Evolutionary conservation across 2,113 vertebrate genomes (phyloP), one percentile per base, ranked within the genome.

Genomic region (Caracal caracal): DNA sequence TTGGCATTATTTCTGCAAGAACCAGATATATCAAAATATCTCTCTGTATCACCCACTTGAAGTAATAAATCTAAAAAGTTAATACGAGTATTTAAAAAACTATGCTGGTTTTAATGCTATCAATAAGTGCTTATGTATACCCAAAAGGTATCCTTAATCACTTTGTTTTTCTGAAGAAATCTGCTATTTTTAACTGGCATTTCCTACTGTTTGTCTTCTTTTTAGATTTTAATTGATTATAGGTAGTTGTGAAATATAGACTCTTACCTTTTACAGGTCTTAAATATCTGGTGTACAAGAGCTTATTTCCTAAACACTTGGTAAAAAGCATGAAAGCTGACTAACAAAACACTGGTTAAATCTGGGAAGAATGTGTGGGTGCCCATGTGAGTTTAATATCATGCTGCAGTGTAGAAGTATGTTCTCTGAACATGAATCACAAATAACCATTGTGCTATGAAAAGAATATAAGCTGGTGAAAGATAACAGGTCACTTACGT

Each of bases 51-150:
- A 24, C 15, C 22, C 35, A 16, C 66, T 63, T 6, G 78, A 88
- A 93, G 37, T 49, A 22, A 63, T 63, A 94, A 94, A 75, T 83
- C 9, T 95, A 84, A 92, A 65, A 78, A 92, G 78, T 87, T 87
- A 87, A 75, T 66, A 61, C 53, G 30, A n/a, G 35, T 75, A 53
- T 94, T 89, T 53, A 28, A n/a, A 93, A 70, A 90, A 76, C 35
- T 84, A 6, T 90, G n/a, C 11, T 87, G 13, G 75, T 84, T 95
- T 95, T 71, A 75, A 73, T 93, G 43, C 63, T 80, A 47, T 53
- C 76, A 76, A 24, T 87, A 90, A 89, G 6, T 53, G 19, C 56
- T 83, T 59, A 30, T 87, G 35, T 66, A 40, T 68, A 33, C 43
- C 43, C 66, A 90, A 61, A 81, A 82, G 65, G 3, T n/a, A 70